Conservation (phyloP, 2,888 invertebrate genomes). For the Lasioglossum marginatum region DNA sequence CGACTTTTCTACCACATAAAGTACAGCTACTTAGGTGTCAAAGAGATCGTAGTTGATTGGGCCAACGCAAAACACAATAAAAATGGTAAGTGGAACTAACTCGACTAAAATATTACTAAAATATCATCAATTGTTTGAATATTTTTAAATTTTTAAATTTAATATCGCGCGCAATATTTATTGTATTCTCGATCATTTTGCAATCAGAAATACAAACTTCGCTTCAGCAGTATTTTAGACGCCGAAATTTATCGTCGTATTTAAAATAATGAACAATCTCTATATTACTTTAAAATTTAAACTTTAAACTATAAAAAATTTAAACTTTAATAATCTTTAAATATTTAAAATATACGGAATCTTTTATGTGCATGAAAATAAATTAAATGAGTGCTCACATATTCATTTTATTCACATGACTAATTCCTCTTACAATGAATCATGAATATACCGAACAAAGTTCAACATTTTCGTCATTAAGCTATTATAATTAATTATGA, state of each 20-base stretch:
- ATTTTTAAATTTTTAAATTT: conserved; percentile 10
- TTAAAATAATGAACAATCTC: too few relatives aligned
- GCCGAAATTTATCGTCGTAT: background rate
- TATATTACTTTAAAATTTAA: too few relatives aligned
- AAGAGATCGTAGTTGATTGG: background rate
- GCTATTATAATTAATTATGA: background rate
- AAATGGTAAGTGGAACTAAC: conserved; percentile 38
- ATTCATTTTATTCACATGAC: background rate
- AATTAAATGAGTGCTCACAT: background rate
- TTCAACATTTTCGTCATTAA: background rate
- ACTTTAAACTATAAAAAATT: too few relatives aligned
- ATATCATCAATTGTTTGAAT: background rate
- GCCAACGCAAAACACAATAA: conserved; percentile 27
- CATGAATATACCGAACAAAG: background rate
- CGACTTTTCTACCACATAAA: background rate
- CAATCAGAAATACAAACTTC: background rate
- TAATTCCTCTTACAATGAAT: background rate
- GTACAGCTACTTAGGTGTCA: conserved; percentile 4
- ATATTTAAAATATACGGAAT: background rate
- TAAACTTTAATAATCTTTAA: too few relatives aligned
- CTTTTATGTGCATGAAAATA: background rate
- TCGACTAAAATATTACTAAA: too few relatives aligned
- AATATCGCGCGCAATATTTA: conserved; percentile 9
- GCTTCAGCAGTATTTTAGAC: background rate
- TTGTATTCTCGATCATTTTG: background rate